Base-by-base conservation (phyloP, 1,140 invertebrate species). In the Mya arenaria region DNA sequence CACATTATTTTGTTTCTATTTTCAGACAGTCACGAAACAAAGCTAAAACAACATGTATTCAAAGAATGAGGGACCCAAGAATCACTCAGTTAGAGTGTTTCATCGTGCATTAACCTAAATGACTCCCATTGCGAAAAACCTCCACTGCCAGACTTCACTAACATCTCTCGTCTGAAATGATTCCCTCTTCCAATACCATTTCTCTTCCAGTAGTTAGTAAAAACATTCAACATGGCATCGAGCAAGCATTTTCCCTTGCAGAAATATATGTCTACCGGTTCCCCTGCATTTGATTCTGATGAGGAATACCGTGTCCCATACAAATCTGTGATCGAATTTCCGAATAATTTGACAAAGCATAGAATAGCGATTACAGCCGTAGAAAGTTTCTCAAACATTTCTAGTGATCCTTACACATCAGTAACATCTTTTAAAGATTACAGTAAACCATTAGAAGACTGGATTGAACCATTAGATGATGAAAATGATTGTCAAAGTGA, bases 101-200 rank as follows among this genome's bases (percentile, higher is more conserved):
- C n/a, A n/a, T n/a, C n/a, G n/a, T n/a, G n/a, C n/a, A n/a, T n/a
- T n/a, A n/a, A n/a, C n/a, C n/a, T n/a, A n/a, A n/a, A n/a, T n/a
- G n/a, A n/a, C n/a, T n/a, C n/a, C n/a, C n/a, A n/a, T n/a, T n/a
- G n/a, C n/a, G n/a, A n/a, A n/a, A n/a, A n/a, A n/a, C n/a, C n/a
- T n/a, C n/a, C n/a, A n/a, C n/a, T n/a, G n/a, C n/a, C n/a, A n/a
- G n/a, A n/a, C n/a, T n/a, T n/a, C n/a, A n/a, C n/a, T n/a, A n/a
- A n/a, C n/a, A n/a, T n/a, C n/a, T n/a, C n/a, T n/a, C n/a, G n/a
- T 72, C 52, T 34, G 69, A 44, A 48, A 72, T 72, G 69, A 72
- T 36, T 72, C 48, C n/a, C 36, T 58, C 28, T n/a, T n/a, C n/a
- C n/a, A n/a, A 72, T 56, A 55, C 41, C 23, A 58, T 13, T 48